A percentile compares a stretch with the other conserved stretches of the same genome.
Conservation (phyloP, 2,113 vertebrate species). For the Anarrhichthys ocellatus region DNA sequence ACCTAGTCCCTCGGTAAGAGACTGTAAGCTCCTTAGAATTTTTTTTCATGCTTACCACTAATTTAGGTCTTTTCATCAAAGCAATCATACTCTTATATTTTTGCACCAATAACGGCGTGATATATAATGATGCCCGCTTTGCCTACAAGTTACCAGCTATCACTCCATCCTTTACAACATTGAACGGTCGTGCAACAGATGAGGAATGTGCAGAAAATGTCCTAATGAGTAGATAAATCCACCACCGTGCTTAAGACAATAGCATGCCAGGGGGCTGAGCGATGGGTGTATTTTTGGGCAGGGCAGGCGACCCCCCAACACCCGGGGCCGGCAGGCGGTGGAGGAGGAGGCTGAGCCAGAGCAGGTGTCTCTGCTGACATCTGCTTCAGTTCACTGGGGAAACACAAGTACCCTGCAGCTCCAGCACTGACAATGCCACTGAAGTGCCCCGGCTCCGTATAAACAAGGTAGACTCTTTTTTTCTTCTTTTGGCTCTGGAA, state of each 20-base stretch:
- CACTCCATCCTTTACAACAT: neutral
- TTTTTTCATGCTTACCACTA: slow-evolving; percentile 74
- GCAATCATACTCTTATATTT: slow-evolving; percentile 43
- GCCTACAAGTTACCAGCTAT: neutral
- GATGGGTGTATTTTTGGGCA: slow-evolving; percentile 72
- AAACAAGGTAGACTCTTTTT: slow-evolving; percentile 72
- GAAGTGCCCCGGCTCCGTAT: slow-evolving; percentile 63
- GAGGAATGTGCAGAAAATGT: slow-evolving; percentile 20
- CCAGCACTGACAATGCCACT: slow-evolving; percentile 64
- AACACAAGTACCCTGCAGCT: slow-evolving; percentile 75
- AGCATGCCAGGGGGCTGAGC: slow-evolving; percentile 70
- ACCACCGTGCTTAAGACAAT: slow-evolving; percentile 68
- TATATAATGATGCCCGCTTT: neutral
- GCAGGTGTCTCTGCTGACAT: slow-evolving; percentile 82
- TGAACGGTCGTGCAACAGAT: slow-evolving; percentile 11
- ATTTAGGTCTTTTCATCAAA: slow-evolving; percentile 74
- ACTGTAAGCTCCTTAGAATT: slow-evolving; percentile 82
- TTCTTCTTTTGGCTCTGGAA: slow-evolving; percentile 33
- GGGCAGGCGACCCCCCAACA: slow-evolving; percentile 61
- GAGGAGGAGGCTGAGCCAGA: slow-evolving; percentile 73
- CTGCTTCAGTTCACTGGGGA: slow-evolving; percentile 80
- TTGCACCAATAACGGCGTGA: neutral
- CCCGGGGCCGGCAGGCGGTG: slow-evolving; percentile 39
- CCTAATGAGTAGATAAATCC: slow-evolving; percentile 65
- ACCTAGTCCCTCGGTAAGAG: slow-evolving; percentile 70